These are phyloP conservation scores for Tachina grossa DNA, from an alignment of 2,888 invertebrate genomes.

Conservation along the genomic window DNA sequence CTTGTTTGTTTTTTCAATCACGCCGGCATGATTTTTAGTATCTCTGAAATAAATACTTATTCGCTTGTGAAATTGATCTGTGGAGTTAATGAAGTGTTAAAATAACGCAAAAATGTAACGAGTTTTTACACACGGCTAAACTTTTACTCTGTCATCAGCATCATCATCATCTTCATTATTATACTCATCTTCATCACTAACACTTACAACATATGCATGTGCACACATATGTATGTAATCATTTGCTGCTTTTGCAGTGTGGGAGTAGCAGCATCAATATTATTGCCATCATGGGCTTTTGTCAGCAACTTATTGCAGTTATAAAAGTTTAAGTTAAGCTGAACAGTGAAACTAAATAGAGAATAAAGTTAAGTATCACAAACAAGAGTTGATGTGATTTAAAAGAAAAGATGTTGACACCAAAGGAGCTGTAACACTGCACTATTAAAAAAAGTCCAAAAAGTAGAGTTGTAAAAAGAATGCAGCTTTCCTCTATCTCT, in stretches of 20 bases:
- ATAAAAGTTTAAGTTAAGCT: background rate
- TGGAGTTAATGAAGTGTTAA: slow-evolving; percentile 61
- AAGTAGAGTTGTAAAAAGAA: too few relatives aligned
- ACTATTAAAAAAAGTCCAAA: too few relatives aligned
- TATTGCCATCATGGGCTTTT: slow-evolving; percentile 40
- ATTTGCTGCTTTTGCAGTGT: too few relatives aligned
- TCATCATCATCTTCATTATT: background rate
- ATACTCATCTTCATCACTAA: background rate
- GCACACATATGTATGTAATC: background rate
- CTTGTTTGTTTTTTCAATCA: background rate
- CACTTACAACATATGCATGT: background rate
- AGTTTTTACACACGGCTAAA: slow-evolving; percentile 50
- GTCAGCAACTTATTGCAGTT: slow-evolving; percentile 36
- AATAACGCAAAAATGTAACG: slow-evolving; percentile 59
- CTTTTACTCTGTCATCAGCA: slow-evolving; percentile 43
- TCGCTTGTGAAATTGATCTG: slow-evolving; percentile 43
- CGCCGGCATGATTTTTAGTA: background rate
- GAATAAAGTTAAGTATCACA: background rate
- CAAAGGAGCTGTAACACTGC: too few relatives aligned
- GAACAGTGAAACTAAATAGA: slow-evolving; percentile 3
- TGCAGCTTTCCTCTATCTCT: too few relatives aligned
- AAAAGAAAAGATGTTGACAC: too few relatives aligned
- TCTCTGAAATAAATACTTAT: background rate
- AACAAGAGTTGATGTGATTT: too few relatives aligned
- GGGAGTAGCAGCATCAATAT: slow-evolving; percentile 9